phyloP scores from a whole-genome alignment of 1,140 invertebrate genomes.

The Formica exsecta region DNA sequence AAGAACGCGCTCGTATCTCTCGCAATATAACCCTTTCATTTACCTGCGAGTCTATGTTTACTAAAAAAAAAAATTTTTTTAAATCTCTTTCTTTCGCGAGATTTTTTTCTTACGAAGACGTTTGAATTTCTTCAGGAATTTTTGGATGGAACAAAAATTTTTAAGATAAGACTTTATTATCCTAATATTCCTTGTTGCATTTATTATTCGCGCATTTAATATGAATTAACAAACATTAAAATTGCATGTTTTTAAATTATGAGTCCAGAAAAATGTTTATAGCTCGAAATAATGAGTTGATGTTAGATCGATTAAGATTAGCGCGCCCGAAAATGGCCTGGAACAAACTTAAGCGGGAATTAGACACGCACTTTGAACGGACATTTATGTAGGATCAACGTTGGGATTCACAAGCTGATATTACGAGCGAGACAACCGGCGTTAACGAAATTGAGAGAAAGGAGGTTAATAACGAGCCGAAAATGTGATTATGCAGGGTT shows the following conservation, averaged over 20 bases:
- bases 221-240: not conserved
- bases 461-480: constrained; percentile 47
- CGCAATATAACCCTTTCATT: constrained; percentile 12
- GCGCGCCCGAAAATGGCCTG: not conserved
- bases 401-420: not conserved
- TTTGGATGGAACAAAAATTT: not conserved
- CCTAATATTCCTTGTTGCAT: too few species aligned
- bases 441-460: constrained; percentile 32
- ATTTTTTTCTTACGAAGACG: too few species aligned
- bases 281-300: not conserved
- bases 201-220: too few species aligned
- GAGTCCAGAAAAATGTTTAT: not conserved
- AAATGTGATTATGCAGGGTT: not conserved
- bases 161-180: not conserved
- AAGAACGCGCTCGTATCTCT: constrained; percentile 48
- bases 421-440: not conserved
- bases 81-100: not conserved
- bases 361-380: not conserved
- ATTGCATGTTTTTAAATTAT: not conserved
- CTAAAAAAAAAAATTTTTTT: not conserved
- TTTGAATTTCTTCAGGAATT: not conserved
- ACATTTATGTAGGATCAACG: constrained; percentile 22
- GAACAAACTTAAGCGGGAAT: not conserved
- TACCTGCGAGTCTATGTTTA: not conserved
- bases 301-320: not conserved